A percentile compares a stretch with the other conserved stretches of the same genome.
Conservation (phyloP, 2,888 invertebrate genomes). For the Mayetiola destructor region DNA sequence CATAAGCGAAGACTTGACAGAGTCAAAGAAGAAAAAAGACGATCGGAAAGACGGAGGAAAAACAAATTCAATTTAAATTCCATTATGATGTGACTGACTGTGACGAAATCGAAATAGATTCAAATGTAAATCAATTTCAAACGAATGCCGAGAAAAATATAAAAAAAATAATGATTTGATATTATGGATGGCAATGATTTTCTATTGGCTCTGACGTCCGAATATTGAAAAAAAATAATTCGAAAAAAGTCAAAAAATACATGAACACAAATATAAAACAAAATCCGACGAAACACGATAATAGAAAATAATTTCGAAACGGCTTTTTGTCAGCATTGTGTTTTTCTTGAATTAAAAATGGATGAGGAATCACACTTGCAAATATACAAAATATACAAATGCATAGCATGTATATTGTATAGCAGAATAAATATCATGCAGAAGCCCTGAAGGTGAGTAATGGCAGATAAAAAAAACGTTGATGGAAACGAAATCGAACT, state of each 20-base stretch:
- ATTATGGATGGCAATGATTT: too few species aligned
- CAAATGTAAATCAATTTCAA: neutral
- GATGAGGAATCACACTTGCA: slow-evolving; percentile 7
- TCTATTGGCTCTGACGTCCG: too few species aligned
- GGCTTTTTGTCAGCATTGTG: too few species aligned
- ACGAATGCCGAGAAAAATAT: too few species aligned
- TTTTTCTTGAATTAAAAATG: slow-evolving; percentile 6
- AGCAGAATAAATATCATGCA: slow-evolving; percentile 8
- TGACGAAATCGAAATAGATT: slow-evolving; percentile 6
- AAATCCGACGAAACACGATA: too few species aligned
- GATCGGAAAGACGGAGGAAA: neutral
- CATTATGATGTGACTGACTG: neutral
- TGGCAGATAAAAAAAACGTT: slow-evolving; percentile 1
- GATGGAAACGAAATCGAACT: too few species aligned
- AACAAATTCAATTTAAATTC: slow-evolving; percentile 9
- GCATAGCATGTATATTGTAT: too few species aligned
- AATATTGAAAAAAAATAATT: neutral
- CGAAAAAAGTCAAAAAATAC: neutral
- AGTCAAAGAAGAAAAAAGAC: neutral
- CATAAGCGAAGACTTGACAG: neutral
- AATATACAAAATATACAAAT: slow-evolving; percentile 3
- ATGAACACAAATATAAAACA: too few species aligned
- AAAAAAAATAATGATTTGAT: too few species aligned
- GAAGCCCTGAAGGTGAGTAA: neutral
- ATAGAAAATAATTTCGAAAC: neutral